phyloP scores from a whole-genome alignment of 2,888 invertebrate species.

The Oithona nana region DNA sequence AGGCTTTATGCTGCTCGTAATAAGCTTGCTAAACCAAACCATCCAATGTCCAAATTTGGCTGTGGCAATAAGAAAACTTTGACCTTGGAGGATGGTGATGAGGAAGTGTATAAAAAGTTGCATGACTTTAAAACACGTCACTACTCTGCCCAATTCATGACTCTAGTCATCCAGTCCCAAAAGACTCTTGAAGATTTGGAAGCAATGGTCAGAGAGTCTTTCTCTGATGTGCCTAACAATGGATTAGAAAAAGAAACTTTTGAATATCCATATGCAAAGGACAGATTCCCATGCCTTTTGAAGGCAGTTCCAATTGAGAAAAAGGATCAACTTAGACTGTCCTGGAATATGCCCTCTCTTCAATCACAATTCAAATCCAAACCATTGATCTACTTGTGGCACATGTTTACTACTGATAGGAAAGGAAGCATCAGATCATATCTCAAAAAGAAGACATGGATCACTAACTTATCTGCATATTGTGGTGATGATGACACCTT shows the following conservation, averaged over 20 bases:
- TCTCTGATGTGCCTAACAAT: constrained; percentile 19
- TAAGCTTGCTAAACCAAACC: constrained; percentile 42
- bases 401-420: constrained; percentile 68
- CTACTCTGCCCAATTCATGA: constrained; percentile 76
- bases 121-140: constrained; percentile 53
- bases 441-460: constrained; percentile 42
- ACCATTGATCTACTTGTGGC: constrained; percentile 53
- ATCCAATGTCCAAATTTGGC: constrained; percentile 49
- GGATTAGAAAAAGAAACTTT: constrained; percentile 1
- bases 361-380: constrained; percentile 49
- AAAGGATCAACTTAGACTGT: constrained; percentile 42
- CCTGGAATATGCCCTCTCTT: constrained; percentile 42
- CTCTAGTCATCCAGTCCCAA: constrained; percentile 49
- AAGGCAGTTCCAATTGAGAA: constrained; percentile 56
- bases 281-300: constrained; percentile 37
- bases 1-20: constrained; percentile 48
- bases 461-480: too few species aligned
- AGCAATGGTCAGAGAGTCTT: constrained; percentile 18
- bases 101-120: constrained; percentile 41
- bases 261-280: constrained; percentile 25
- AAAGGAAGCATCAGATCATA: constrained; percentile 23
- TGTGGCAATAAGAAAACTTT: constrained; percentile 67
- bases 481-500: too few species aligned
- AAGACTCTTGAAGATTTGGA: constrained; percentile 23
- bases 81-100: constrained; percentile 34